Conservation (phyloP, 2,888 invertebrate genomes). For the Phrixothrix hirtus region DNA sequence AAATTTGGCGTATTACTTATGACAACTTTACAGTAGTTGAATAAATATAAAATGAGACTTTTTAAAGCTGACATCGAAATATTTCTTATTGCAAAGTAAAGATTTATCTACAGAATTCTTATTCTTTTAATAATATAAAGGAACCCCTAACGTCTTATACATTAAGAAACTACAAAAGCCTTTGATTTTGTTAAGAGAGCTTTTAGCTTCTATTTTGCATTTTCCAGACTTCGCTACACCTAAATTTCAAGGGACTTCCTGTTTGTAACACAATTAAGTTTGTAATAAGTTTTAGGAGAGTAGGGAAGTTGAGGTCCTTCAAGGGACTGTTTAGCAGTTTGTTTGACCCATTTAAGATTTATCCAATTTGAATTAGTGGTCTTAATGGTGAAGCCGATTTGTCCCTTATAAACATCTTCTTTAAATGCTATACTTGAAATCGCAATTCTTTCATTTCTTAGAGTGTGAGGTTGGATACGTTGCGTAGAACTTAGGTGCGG, state of each 20-base stretch:
- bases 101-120: too few relatives aligned
- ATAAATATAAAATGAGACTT: too few relatives aligned
- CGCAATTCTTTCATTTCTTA: slow-evolving; percentile 1
- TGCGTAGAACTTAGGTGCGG: slow-evolving; percentile 46
- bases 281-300: neutral
- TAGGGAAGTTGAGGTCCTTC: neutral
- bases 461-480: slow-evolving; percentile 45
- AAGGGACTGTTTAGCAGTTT: slow-evolving; percentile 3
- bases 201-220: slow-evolving; percentile 11
- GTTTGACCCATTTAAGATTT: slow-evolving; percentile 1
- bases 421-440: neutral
- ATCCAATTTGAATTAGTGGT: slow-evolving; percentile 3
- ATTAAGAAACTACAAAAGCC: slow-evolving; percentile 14
- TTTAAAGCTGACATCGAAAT: too few relatives aligned
- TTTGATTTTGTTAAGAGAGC: slow-evolving; percentile 15
- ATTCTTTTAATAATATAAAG: too few relatives aligned
- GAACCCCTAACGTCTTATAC: slow-evolving; percentile 13
- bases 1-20: too few relatives aligned
- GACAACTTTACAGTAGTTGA: too few relatives aligned
- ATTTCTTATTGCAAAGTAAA: too few relatives aligned
- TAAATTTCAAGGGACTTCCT: neutral
- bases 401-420: neutral
- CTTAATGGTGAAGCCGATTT: neutral
- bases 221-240: neutral
- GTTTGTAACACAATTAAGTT: slow-evolving; percentile 2